A percentile compares a stretch with the other conserved stretches of the same genome.
Conservation (phyloP, 2,113 vertebrate species). For the Tragelaphus buxtoni region DNA sequence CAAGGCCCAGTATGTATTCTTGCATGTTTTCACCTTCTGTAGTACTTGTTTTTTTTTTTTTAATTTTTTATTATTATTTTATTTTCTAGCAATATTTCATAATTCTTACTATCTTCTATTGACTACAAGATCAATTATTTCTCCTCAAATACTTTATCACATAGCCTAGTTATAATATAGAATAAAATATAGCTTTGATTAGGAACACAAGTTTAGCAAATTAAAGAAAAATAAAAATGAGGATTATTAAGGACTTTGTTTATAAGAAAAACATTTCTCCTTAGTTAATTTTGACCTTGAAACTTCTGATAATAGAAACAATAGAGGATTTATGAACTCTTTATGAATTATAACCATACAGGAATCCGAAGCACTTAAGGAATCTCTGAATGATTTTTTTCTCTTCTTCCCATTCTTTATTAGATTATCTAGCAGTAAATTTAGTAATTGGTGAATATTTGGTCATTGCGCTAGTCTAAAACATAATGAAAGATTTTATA, state of each 20-base stretch:
- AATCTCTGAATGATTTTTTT: no score
- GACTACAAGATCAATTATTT: background rate
- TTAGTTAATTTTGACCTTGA: background rate
- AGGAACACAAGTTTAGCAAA: background rate
- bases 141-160: background rate
- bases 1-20: background rate
- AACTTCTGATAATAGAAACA: no score
- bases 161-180: background rate
- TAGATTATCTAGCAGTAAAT: no score
- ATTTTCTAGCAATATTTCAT: background rate
- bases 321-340: no score
- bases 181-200: background rate
- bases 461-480: background rate
- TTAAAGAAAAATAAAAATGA: background rate
- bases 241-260: background rate
- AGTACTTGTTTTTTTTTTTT: background rate
- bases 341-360: no score
- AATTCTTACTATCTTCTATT: background rate
- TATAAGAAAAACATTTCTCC: background rate
- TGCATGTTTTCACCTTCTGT: background rate
- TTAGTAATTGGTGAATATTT: background rate
- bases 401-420: no score
- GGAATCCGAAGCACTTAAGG: no score
- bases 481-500: background rate
- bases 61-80: background rate